Evolutionary conservation across 1,140 invertebrate species (phyloP), one percentile per base, ranked within the genome.

Genomic region (Heliconius congener): DNA sequence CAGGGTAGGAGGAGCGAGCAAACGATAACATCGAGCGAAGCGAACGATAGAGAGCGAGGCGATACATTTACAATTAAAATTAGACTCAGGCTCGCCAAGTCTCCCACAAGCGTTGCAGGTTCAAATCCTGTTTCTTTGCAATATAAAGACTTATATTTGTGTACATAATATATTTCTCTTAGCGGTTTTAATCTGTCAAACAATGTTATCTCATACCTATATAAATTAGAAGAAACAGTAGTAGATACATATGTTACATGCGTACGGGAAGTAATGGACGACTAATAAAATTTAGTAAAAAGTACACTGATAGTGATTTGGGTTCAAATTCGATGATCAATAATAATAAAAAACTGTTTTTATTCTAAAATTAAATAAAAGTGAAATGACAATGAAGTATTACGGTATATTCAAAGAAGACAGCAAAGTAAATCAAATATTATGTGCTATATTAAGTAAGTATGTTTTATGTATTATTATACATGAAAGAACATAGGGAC

Each of bases 391-490:
- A 66, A 66, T 66, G 60, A 30, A 30, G 0, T 66, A 66, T n/a
- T 66, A 66, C 13, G 60, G 60, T 30, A 66, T 66, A 5, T 82
- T 82, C 23, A 18, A 71, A 34, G 71, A 76, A 42, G 86, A 88
- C 0, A 90, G 88, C 70, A 85, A 86, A 66, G 76, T 90, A 16
- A 90, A 91, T 78, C 89, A 91, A 77, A 81, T 90, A 71, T 84
- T 91, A 83, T 90, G 88, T 80, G 90, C 89, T 6, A 34, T 91
- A 30, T 80, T 89, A 34, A 88, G 89, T 90, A 86, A 90, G 88
- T 88, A 27, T 27, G 8, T 9, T 27, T 66, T 27, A 16, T 66
- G 3, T 66, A 13, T 30, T 66, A 13, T 30, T 30, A 27, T 16
- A 23, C 27, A 13, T 66, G 3, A 60, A 23, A n/a, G 19, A 55